phyloP scores from a whole-genome alignment of 2,797 vertebrate genomes.

The Simalia tracyae region DNA sequence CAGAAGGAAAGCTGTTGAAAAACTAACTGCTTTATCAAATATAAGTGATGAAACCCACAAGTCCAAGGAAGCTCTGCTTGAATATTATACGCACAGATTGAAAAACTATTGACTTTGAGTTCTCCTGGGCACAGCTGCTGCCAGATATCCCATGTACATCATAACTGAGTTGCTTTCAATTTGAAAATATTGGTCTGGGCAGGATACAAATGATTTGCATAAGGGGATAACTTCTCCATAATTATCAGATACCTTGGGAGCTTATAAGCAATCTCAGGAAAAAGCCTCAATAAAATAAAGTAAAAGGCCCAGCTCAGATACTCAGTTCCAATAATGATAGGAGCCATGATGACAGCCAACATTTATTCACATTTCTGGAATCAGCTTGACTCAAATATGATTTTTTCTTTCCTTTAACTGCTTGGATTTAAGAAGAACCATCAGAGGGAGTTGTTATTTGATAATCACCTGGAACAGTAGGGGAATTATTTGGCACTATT shows the following conservation, averaged over 20 bases:
- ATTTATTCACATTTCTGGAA: not conserved
- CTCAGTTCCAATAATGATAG: not conserved
- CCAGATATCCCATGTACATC: not conserved
- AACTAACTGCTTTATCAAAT: not conserved
- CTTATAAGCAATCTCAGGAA: not conserved
- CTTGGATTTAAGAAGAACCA: not conserved
- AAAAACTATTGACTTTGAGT: not conserved
- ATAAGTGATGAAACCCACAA: not conserved
- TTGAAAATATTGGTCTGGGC: not conserved
- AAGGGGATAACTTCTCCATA: not conserved
- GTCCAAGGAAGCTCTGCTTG: not conserved
- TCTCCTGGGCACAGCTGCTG: not conserved
- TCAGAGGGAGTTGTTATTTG: not conserved
- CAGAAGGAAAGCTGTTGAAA: not conserved
- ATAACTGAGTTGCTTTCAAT: not conserved
- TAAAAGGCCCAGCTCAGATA: not conserved
- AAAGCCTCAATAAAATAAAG: not conserved
- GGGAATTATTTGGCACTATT: not conserved
- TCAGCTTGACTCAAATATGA: not conserved
- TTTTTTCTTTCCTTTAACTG: not conserved
- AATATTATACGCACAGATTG: not conserved
- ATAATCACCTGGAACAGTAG: not conserved
- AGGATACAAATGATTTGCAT: not conserved
- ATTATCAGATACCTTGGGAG: not conserved
- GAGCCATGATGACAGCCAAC: not conserved